Percentiles rank a stretch among this genome's conserved stretches.
phyloP scores from a whole-genome alignment of 2,797 vertebrate species.

The Lepilemur ruficaudatus region DNA sequence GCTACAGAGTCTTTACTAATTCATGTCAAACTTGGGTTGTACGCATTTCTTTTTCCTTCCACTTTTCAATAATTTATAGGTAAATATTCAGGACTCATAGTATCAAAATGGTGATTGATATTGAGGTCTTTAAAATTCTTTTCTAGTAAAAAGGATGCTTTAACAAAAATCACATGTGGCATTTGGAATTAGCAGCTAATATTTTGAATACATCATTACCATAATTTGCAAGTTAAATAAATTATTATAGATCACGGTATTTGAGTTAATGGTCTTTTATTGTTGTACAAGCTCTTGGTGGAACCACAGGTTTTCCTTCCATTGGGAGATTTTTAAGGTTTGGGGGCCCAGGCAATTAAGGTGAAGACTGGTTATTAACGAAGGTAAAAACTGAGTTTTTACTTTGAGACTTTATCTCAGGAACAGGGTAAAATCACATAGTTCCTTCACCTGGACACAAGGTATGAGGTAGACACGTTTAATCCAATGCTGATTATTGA shows the following conservation, averaged over 20 bases:
- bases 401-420: not conserved
- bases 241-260: not conserved
- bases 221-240: not conserved
- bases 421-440: not conserved
- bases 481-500: not conserved
- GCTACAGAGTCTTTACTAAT: not conserved
- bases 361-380: not conserved
- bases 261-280: not conserved
- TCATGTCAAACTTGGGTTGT: not conserved
- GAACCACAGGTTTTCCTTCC: not conserved
- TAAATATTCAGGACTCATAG: not conserved
- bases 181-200: not conserved
- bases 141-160: not conserved
- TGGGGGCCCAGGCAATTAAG: not conserved
- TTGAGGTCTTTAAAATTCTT: not conserved
- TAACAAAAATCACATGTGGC: not conserved
- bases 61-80: not conserved
- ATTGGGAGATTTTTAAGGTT: not conserved
- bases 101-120: not conserved
- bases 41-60: not conserved
- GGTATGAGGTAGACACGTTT: not conserved
- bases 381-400: not conserved
- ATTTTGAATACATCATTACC: not conserved
- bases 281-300: not conserved
- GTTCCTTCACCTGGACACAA: not conserved